Conservation (phyloP, 2,888 invertebrate species). For the Serripes groenlandicus region DNA sequence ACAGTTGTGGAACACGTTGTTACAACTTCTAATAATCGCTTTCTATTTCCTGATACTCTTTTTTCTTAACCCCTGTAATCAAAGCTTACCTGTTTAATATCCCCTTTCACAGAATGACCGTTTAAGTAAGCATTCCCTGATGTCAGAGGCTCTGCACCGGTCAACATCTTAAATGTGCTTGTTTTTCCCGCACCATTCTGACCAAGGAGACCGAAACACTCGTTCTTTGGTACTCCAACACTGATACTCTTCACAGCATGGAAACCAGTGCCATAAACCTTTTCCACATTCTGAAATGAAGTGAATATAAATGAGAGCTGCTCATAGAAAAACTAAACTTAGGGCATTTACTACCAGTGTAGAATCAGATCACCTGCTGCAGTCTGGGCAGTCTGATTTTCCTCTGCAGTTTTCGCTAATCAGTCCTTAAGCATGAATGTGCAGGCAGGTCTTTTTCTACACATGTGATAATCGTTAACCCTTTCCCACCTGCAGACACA, state of each 20-base stretch:
- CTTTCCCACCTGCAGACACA: no score
- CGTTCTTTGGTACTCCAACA: constrained; percentile 85
- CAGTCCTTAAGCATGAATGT: no score
- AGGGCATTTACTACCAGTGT: no score
- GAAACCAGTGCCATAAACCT: constrained; percentile 89
- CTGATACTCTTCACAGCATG: constrained; percentile 83
- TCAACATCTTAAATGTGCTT: constrained; percentile 92
- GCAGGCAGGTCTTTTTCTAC: no score
- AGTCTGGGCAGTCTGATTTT: no score
- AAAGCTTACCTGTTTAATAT: constrained; percentile 75
- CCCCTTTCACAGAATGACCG: constrained; percentile 80
- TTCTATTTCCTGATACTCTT: background rate
- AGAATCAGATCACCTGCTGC: no score
- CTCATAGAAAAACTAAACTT: no score
- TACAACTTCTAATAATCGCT: no score
- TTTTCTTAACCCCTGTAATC: background rate
- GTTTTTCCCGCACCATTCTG: constrained; percentile 97
- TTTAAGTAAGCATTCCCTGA: constrained; percentile 88
- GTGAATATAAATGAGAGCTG: no score
- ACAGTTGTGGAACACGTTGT: no score
- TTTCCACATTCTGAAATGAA: constrained; percentile 88
- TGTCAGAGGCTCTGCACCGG: constrained; percentile 87
- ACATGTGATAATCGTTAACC: no score
- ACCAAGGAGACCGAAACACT: constrained; percentile 94
- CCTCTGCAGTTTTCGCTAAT: no score